These are phyloP conservation scores for Papilio aristodemus DNA, from an alignment of 1,140 invertebrate species.

Conservation along the genomic window DNA sequence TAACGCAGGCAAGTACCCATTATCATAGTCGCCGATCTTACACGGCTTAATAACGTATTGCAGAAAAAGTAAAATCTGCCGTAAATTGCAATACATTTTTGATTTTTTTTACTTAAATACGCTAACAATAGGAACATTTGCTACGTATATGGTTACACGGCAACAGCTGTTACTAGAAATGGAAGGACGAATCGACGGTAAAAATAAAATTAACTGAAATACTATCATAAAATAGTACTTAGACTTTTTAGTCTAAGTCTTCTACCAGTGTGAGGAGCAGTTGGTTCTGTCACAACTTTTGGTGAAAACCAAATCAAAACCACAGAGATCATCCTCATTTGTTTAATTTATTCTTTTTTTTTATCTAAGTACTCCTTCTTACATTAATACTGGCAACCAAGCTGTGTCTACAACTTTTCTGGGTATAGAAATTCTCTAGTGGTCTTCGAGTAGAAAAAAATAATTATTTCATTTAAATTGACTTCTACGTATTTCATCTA, in stretches of 20 bases:
- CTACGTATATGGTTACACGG: neutral
- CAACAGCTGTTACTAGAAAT: neutral
- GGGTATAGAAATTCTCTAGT: no score
- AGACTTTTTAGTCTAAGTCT: no score
- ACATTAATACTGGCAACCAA: no score
- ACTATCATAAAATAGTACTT: neutral
- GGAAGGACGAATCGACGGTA: neutral
- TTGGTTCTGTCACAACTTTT: neutral
- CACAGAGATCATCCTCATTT: no score
- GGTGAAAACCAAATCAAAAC: no score
- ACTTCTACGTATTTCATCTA: no score
- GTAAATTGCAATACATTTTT: constrained; percentile 3
- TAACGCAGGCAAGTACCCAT: constrained; percentile 14
- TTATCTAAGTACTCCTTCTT: no score
- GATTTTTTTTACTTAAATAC: neutral
- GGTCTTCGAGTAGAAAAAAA: no score
- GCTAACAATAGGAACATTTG: neutral
- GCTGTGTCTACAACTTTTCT: no score
- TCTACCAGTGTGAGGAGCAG: no score
- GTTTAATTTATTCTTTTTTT: no score
- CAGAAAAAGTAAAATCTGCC: constrained; percentile 27
- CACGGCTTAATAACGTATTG: constrained; percentile 17
- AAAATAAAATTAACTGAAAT: neutral
- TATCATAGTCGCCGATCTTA: constrained; percentile 23
- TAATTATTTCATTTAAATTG: no score